These are phyloP conservation scores for Arnoldichthys spilopterus DNA, from an alignment of 2,797 vertebrate genomes.

Conservation along the genomic window DNA sequence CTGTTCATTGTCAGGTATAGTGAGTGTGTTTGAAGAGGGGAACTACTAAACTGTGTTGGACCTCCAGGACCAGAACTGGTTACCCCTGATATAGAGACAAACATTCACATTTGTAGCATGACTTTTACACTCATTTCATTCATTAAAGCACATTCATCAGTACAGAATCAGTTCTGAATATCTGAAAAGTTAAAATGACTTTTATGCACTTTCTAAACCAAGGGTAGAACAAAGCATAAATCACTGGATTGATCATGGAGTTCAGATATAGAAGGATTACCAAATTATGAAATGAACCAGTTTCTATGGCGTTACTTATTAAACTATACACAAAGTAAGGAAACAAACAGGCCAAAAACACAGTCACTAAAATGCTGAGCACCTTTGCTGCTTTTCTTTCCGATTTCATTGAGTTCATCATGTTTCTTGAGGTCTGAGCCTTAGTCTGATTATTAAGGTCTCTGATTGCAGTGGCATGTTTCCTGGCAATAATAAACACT, in stretches of 20 bases:
- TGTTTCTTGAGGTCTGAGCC: background rate
- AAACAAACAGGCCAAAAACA: constrained; percentile 49
- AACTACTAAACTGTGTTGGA: no score
- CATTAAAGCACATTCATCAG: background rate
- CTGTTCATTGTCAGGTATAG: no score
- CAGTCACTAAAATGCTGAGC: constrained; percentile 47
- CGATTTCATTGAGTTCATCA: constrained; percentile 10
- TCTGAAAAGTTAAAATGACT: constrained; percentile 19
- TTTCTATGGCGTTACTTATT: background rate
- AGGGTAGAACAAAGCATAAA: no score
- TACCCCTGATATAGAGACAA: no score
- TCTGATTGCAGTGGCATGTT: constrained; percentile 50
- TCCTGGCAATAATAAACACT: constrained; percentile 1
- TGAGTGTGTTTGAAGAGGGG: no score
- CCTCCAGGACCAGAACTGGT: no score
- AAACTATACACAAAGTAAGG: constrained; percentile 49
- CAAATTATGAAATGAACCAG: background rate
- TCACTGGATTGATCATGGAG: constrained; percentile 15
- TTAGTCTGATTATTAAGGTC: constrained; percentile 28
- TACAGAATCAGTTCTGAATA: constrained; percentile 8
- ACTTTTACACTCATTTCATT: background rate
- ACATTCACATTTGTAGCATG: no score
- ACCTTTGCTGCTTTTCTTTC: no score
- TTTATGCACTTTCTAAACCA: constrained; percentile 19
- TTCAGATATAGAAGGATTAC: constrained; percentile 1